Evolutionary conservation across 2,113 vertebrate genomes (phyloP), one percentile per base, ranked within the genome.

Genomic region (Corapipo altera): DNA sequence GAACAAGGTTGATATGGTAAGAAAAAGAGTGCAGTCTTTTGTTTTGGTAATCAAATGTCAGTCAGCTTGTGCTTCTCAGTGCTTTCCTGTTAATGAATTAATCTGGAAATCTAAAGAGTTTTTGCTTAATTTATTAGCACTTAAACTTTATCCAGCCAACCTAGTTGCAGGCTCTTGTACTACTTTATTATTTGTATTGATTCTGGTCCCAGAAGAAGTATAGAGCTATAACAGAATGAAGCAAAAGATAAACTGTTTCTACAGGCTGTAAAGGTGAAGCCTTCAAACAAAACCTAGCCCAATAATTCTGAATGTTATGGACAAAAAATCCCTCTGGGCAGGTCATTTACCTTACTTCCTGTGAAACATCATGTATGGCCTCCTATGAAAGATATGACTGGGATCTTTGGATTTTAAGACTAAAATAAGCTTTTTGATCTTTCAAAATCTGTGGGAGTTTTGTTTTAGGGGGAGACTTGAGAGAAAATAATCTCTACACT

Each of bases 101-200:
- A 58, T 43, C 21, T 80, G 9, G 43, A 91, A 88, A 86, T 39
- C 1, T 70, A 51, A 66, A 41, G 37, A 55, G 15, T 4, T 90
- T 59, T 73, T 76, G 23, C 12, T 55, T 82, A 64, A 74, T 81
- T 87, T 78, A n/a, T 62, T 87, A 59, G 27, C 55, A 75, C 43
- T 64, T 77, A 37, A 82, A 75, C n/a, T 88, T 79, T 32, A 43
- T 33, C 23, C 48, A 66, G 13, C 5, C 64, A 83, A 26, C 6
- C 11, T 54, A 46, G 24, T 54, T 70, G 10, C 32, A 80, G 33
- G 14, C 18, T 80, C 14, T 74, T 8, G 8, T 28, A 18, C 18
- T 74, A 17, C 61, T 87, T 88, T 71, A 27, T 46, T 91, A 48
- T 41, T 89, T 88, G n/a, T 73, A 70, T 90, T 73, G 75, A 85